These are phyloP conservation scores for Amphiprion ocellaris DNA, from an alignment of 2,113 vertebrate genomes.

Conservation along the genomic window DNA sequence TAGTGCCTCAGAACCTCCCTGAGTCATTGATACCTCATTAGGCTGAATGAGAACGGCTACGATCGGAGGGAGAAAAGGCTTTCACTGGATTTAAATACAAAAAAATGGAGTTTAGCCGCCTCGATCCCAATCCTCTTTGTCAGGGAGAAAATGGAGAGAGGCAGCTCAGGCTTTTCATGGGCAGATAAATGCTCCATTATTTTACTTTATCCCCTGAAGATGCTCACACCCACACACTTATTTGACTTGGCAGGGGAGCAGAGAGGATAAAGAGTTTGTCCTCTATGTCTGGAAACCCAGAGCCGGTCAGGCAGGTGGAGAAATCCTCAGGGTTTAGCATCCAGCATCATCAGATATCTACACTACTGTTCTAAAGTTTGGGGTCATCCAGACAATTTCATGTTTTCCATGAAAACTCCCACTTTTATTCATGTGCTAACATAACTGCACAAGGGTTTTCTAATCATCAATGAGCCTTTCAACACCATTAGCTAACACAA, in stretches of 20 bases:
- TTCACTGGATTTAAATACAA: background rate
- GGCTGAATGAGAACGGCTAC: conserved; percentile 28
- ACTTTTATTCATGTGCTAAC: no score
- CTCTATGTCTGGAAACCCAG: background rate
- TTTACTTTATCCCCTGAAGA: conserved; percentile 48
- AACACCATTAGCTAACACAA: no score
- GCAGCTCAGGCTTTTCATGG: conserved; percentile 30
- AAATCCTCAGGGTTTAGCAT: background rate
- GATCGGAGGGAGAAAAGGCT: background rate
- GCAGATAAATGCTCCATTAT: conserved; percentile 46
- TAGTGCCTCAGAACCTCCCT: conserved; percentile 36
- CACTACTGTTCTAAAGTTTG: no score
- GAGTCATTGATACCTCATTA: conserved; percentile 52
- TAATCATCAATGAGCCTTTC: no score
- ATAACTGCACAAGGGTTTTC: no score
- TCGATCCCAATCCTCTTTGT: conserved; percentile 43
- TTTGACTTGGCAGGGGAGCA: conserved; percentile 11
- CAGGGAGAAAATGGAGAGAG: conserved; percentile 24
- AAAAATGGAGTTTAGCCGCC: conserved; percentile 37
- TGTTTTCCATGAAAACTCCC: no score
- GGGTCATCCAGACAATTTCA: no score
- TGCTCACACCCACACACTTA: conserved; percentile 30
- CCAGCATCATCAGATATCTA: background rate
- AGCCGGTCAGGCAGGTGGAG: background rate
- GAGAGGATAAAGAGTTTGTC: conserved; percentile 9